phyloP scores from a whole-genome alignment of 2,797 vertebrate species.

The Urosaurus nigricauda region DNA sequence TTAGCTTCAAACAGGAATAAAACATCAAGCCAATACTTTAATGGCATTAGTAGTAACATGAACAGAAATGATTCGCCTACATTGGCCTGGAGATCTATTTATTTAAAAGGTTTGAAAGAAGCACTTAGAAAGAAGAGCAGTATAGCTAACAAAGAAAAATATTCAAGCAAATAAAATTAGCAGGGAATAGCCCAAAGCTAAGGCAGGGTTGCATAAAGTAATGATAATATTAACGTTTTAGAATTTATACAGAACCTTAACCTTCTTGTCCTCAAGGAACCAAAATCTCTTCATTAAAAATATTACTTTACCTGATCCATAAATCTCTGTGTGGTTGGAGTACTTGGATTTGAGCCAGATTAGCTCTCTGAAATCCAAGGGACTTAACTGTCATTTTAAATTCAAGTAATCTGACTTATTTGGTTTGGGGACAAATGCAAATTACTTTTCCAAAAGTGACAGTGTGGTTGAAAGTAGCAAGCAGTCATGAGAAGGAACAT shows the following conservation, averaged over 20 bases:
- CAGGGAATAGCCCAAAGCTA: constrained; percentile 35
- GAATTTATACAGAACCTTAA: background rate
- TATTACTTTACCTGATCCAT: background rate
- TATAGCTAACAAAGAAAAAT: constrained; percentile 50
- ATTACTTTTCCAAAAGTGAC: constrained; percentile 3
- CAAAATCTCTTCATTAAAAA: background rate
- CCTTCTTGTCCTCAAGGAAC: constrained; percentile 26
- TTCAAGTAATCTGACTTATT: constrained; percentile 26
- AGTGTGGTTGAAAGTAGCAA: background rate
- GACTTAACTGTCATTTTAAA: constrained; percentile 12
- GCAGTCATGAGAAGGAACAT: background rate
- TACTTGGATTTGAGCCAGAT: constrained; percentile 10
- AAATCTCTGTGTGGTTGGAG: constrained; percentile 19
- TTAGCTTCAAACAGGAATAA: constrained; percentile 46
- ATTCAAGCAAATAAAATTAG: constrained; percentile 38
- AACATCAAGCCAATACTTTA: constrained; percentile 56
- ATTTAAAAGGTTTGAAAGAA: constrained; percentile 52
- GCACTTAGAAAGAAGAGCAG: constrained; percentile 46
- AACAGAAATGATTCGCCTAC: constrained; percentile 53
- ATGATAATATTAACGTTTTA: constrained; percentile 29
- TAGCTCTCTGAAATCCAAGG: constrained; percentile 6
- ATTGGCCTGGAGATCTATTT: constrained; percentile 47
- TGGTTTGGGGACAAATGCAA: background rate
- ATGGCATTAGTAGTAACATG: constrained; percentile 53
- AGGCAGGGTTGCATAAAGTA: constrained; percentile 32